These are phyloP conservation scores for Tanaodytes sp. DNA, from an alignment of 2,888 invertebrate species.

Conservation along the genomic window DNA sequence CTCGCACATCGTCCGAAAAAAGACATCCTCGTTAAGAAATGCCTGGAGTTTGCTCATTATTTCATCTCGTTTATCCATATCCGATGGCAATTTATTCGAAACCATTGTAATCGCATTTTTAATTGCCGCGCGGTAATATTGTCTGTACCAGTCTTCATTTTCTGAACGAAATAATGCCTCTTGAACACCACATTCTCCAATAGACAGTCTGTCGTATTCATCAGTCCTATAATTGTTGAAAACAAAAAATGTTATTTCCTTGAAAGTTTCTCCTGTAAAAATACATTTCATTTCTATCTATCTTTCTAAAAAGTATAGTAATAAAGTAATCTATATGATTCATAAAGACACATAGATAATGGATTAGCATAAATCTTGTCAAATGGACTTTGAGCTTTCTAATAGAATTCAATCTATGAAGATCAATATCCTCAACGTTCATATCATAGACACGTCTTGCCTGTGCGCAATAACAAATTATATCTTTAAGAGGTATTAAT, in stretches of 20 bases:
- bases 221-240: constrained; percentile 63
- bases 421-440: constrained; percentile 28
- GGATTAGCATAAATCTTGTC: no score
- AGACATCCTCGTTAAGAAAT: constrained; percentile 78
- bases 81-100: constrained; percentile 66
- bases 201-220: constrained; percentile 65
- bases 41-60: constrained; percentile 77
- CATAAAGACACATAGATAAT: no score
- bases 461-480: constrained; percentile 24
- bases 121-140: constrained; percentile 79
- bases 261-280: no score
- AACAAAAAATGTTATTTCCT: no score
- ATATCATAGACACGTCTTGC: constrained; percentile 14
- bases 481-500: constrained; percentile 33
- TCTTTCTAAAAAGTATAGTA: not conserved
- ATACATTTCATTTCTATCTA: not conserved
- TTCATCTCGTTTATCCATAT: constrained; percentile 71
- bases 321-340: constrained; percentile 2
- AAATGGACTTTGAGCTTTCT: constrained; percentile 39
- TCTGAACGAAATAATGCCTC: constrained; percentile 79
- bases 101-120: constrained; percentile 81
- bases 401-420: constrained; percentile 32
- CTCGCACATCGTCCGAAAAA: constrained; percentile 81
- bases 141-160: constrained; percentile 81
- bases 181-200: constrained; percentile 63